Conservation (phyloP, 2,113 vertebrate species). For the Alectura lathami region DNA sequence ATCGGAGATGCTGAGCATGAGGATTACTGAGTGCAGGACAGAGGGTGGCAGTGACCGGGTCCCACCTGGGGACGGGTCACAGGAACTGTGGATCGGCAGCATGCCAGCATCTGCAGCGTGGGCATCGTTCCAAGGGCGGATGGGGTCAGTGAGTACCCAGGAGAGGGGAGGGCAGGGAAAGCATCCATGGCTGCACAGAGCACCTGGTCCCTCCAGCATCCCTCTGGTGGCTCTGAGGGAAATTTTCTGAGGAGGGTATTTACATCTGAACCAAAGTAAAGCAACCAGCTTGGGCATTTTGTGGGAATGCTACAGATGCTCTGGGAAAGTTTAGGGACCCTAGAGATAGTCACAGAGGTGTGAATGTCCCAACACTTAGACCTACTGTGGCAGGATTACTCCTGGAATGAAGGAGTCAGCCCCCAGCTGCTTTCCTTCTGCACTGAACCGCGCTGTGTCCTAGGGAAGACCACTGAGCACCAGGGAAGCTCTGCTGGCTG, state of each 20-base stretch:
- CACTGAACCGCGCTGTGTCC: background rate
- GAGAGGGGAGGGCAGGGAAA: no score
- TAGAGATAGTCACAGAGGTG: background rate
- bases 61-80: background rate
- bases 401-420: background rate
- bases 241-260: background rate
- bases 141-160: rapidly evolving
- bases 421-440: background rate
- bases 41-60: background rate
- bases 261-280: rapidly evolving
- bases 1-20: background rate
- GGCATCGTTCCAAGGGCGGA: rapidly evolving
- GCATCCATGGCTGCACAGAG: background rate
- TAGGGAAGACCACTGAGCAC: background rate
- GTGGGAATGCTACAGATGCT: background rate
- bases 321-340: background rate
- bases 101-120: rapidly evolving
- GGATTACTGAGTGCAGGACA: background rate
- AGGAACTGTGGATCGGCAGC: rapidly evolving
- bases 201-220: background rate
- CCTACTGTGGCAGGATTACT: background rate
- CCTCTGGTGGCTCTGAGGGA: background rate
- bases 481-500: background rate
- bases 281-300: rapidly evolving
- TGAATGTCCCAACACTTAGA: background rate